phyloP scores from a whole-genome alignment of 2,797 vertebrate species.

The Protosalanx chinensis region DNA sequence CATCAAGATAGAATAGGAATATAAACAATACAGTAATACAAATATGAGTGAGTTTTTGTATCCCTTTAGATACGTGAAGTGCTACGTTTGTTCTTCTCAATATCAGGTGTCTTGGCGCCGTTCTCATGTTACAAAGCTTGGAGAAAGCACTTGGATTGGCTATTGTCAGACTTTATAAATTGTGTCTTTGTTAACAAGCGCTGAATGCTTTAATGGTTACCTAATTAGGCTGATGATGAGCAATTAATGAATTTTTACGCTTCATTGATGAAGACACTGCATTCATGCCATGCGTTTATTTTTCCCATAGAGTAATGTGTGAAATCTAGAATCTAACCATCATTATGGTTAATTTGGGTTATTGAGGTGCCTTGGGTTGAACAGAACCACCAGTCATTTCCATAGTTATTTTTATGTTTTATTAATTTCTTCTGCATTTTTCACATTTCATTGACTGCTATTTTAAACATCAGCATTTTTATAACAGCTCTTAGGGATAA shows the following conservation, averaged over 20 bases:
- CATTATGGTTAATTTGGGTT: conserved; percentile 55
- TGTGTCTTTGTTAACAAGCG: conserved; percentile 40
- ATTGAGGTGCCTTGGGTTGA: conserved; percentile 31
- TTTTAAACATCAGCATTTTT: too few species aligned
- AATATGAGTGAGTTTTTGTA: background rate
- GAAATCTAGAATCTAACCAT: conserved; percentile 50
- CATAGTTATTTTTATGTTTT: conserved; percentile 20
- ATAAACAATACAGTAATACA: too few species aligned
- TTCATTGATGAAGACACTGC: conserved; percentile 15
- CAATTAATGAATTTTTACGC: conserved; percentile 39
- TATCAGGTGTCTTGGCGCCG: conserved; percentile 28
- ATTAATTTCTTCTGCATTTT: background rate
- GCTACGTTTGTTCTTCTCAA: conserved; percentile 13
- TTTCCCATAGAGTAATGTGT: conserved; percentile 42
- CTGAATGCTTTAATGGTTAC: conserved; percentile 36
- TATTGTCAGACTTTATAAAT: conserved; percentile 41
- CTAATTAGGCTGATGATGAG: conserved; percentile 49
- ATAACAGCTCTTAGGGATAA: too few species aligned
- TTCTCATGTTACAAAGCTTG: conserved; percentile 38
- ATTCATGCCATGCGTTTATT: conserved; percentile 29
- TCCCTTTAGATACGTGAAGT: background rate
- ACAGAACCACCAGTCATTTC: conserved; percentile 16
- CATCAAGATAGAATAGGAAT: too few species aligned
- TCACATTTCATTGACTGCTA: too few species aligned
- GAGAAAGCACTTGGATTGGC: conserved; percentile 40